Conservation (phyloP, 2,797 vertebrate genomes). For the Enteromius mattozi region DNA sequence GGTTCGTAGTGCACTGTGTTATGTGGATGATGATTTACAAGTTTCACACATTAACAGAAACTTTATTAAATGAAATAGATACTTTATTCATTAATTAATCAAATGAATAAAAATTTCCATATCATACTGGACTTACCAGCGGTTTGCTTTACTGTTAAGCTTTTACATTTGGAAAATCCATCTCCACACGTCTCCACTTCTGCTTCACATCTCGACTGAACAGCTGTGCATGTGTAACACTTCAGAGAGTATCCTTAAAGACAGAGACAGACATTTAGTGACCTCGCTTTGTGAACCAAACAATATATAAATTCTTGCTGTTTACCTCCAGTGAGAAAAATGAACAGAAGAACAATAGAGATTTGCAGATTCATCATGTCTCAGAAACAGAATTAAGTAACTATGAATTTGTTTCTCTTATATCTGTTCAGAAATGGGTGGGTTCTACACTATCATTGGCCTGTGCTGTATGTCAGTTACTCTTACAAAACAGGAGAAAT, state of each 20-base stretch:
- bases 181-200: accelerated
- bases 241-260: not conserved
- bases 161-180: not conserved
- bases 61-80: too few relatives aligned
- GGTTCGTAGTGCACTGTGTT: too few relatives aligned
- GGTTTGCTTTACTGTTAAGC: accelerated
- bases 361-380: not conserved
- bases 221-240: accelerated
- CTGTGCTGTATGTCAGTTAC: too few relatives aligned
- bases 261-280: not conserved
- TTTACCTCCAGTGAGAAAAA: slow-evolving; percentile 4
- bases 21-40: too few relatives aligned
- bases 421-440: not conserved
- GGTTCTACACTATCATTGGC: not conserved
- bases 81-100: too few relatives aligned
- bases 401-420: not conserved
- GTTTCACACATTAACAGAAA: too few relatives aligned
- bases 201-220: not conserved
- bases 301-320: not conserved
- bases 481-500: too few relatives aligned
- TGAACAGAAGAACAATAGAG: not conserved
- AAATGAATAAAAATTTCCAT: not conserved
- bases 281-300: not conserved
- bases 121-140: not conserved
- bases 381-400: not conserved